A percentile compares a stretch with the other conserved stretches of the same genome.
phyloP scores from a whole-genome alignment of 1,140 invertebrate genomes.

The Arctopsyche grandis region DNA sequence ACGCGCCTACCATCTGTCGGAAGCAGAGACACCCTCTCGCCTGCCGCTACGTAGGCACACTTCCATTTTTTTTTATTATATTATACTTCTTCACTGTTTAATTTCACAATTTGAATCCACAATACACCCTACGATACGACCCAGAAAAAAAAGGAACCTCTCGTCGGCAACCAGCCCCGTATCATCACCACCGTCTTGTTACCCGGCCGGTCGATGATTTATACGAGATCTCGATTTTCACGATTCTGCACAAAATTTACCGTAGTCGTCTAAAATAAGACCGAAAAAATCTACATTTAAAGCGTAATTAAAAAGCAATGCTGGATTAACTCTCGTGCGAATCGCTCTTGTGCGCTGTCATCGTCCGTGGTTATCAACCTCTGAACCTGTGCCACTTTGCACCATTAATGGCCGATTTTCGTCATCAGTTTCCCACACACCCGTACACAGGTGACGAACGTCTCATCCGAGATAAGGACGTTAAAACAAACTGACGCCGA shows the following conservation, averaged over 20 bases:
- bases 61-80: constrained; percentile 40
- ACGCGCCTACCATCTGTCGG: constrained; percentile 52
- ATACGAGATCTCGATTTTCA: neutral
- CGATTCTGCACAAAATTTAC: neutral
- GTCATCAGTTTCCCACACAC: neutral
- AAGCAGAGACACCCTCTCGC: constrained; percentile 46
- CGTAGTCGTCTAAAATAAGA: neutral
- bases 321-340: constrained; percentile 24
- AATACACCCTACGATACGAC: constrained; percentile 10
- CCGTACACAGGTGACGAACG: neutral
- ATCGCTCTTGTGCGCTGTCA: neutral
- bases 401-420: neutral
- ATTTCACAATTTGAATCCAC: constrained; percentile 52
- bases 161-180: neutral
- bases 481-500: constrained; percentile 1
- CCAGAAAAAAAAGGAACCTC: neutral
- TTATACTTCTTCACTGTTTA: constrained; percentile 39
- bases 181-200: neutral
- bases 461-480: neutral
- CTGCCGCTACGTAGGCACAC: constrained; percentile 40
- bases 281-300: neutral
- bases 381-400: neutral
- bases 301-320: constrained; percentile 19
- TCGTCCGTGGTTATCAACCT: constrained; percentile 9
- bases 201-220: neutral